Percentiles rank a stretch among this genome's conserved stretches.
phyloP scores from a whole-genome alignment of 2,888 invertebrate genomes.

The Noctua janthina region DNA sequence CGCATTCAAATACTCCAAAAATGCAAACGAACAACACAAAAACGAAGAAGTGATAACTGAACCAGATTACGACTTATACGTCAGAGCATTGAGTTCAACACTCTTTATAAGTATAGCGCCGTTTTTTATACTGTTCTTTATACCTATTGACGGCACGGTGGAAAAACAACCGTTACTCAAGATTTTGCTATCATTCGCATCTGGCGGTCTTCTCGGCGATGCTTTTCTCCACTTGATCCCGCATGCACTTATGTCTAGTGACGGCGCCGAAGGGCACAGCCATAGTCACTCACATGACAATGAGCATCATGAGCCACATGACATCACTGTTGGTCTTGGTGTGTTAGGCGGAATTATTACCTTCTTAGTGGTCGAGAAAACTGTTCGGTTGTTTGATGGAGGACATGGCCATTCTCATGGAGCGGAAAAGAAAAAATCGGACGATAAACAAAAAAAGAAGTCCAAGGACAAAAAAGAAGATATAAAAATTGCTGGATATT shows the following conservation, averaged over 20 bases:
- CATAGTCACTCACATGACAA: conserved; percentile 85
- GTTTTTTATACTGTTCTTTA: conserved; percentile 97
- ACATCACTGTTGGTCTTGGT: conserved; percentile 98
- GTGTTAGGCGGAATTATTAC: conserved; percentile 98
- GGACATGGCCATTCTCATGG: conserved; percentile 94
- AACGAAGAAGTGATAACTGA: conserved; percentile 85
- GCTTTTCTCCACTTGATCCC: conserved; percentile 99
- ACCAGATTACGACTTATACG: conserved; percentile 91
- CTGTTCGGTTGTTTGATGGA: conserved; percentile 96
- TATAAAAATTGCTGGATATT: conserved; percentile 93
- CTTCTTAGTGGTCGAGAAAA: conserved; percentile 98
- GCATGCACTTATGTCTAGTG: conserved; percentile 93
- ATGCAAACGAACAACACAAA: conserved; percentile 89
- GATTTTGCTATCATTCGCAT: conserved; percentile 97
- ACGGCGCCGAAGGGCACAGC: conserved; percentile 86
- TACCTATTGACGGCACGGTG: conserved; percentile 96
- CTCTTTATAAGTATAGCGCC: conserved; percentile 98
- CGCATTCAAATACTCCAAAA: conserved; percentile 95
- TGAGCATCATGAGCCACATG: conserved; percentile 91
- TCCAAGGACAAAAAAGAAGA: conserved; percentile 84
- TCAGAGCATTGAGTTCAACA: conserved; percentile 97
- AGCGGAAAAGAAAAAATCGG: conserved; percentile 83
- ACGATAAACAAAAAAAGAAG: conserved; percentile 83
- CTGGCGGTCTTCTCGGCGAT: conserved; percentile 98
- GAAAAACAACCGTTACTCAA: conserved; percentile 97